Percentiles rank a stretch among this genome's conserved stretches.
phyloP scores from a whole-genome alignment of 2,797 vertebrate genomes.

The Thripadectes ignobilis region DNA sequence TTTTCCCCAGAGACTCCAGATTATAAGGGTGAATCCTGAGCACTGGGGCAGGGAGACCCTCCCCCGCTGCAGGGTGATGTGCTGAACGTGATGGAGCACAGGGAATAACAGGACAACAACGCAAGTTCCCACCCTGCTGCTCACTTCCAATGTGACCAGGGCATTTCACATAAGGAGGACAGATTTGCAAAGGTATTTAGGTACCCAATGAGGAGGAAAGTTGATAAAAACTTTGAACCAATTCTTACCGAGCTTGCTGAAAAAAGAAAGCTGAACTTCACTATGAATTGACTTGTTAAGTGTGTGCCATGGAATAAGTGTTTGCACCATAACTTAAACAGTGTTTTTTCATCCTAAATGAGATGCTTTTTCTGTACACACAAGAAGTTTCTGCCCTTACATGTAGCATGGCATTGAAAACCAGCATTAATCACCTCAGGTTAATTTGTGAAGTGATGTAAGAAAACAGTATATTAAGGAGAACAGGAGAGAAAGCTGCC shows the following conservation, averaged over 20 bases:
- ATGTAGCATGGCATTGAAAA: neutral
- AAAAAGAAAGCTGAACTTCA: neutral
- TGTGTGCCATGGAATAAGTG: neutral
- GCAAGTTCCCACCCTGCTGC: neutral
- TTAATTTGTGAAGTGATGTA: constrained; percentile 20
- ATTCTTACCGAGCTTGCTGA: neutral
- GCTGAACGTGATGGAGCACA: neutral
- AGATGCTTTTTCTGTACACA: constrained; percentile 5
- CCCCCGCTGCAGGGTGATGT: neutral
- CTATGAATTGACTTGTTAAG: neutral
- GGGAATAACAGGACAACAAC: neutral
- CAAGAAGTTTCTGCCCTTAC: neutral
- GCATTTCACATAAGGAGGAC: accelerated
- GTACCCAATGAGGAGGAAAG: neutral
- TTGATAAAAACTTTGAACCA: neutral
- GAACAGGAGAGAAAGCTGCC: neutral
- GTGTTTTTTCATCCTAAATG: neutral
- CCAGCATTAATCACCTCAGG: constrained; percentile 29
- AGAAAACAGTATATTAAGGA: constrained; percentile 42
- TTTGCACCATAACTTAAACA: neutral
- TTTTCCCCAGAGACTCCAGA: neutral
- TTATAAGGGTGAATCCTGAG: neutral
- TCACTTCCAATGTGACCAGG: neutral
- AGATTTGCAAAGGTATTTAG: neutral
- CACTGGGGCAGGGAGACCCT: neutral